Evolutionary conservation across 2,888 invertebrate species (phyloP), one percentile per base, ranked within the genome.

Genomic region (Heteromyza rotundicornis): DNA sequence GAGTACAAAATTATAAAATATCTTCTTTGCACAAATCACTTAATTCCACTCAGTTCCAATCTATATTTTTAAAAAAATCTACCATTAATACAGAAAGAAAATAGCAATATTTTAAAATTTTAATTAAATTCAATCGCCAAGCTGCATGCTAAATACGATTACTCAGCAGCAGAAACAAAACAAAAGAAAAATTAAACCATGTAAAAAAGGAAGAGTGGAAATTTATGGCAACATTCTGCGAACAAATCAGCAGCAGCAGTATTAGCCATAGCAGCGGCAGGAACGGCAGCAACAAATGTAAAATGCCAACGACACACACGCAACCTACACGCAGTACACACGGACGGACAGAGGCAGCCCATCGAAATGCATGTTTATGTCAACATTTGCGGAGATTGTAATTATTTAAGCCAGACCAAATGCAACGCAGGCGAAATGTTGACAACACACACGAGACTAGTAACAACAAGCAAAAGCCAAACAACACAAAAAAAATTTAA

Each of bases 301-400:
- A 27, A 27, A 7, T 8, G 47, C 47, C 47, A 47, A 5, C 8
- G 47, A 5, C 2, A n/a, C 17, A 3, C 20, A 20, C 7, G 20
- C 47, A 5, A n/a, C 40, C 2, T n/a, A 40, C 40, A n/a, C n/a
- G 14, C 40, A 27, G n/a, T n/a, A 40, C 40, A 40, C 40, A 10
- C 40, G n/a, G 14, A 40, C 10, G 3, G 36, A 47, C 52, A 52
- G 53, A 35, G 19, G 53, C 62, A 57, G 51, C 50, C 47, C 47
- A 47, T 19, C 40, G 62, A 62, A 55, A 58, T 59, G 62, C 62
- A 55, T 62, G 59, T 62, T 62, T 62, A 62, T 55, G 58, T 62
- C 62, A 62, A 62, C 58, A 59, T 50, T 35, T 50, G 55, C 58
- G 40, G 50, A 55, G 58, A 36, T 52, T 58, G 58, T 55, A 54